Conservation (phyloP, 1,140 invertebrate genomes). For the Drosophila nebulosa region DNA sequence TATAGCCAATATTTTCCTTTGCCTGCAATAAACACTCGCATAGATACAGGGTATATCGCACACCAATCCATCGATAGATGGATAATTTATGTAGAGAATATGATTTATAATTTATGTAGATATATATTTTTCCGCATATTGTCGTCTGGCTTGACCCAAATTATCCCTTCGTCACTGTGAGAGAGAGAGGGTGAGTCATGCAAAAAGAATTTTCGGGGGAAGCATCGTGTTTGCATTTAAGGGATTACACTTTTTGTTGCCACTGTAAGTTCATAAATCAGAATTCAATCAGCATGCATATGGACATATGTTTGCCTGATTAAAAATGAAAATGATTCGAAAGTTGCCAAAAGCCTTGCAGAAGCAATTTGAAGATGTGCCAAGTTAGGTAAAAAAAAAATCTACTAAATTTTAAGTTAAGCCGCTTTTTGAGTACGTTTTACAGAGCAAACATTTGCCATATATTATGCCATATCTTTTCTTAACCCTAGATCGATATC, state of each 20-base stretch:
- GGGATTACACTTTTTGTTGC: slow-evolving; percentile 16
- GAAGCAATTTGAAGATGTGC: not conserved
- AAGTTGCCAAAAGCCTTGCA: not conserved
- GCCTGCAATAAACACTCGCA: too few relatives aligned
- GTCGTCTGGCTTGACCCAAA: slow-evolving; percentile 24
- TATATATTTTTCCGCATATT: slow-evolving; percentile 13
- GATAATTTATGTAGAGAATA: slow-evolving; percentile 14
- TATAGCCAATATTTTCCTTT: too few relatives aligned
- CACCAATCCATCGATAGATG: not conserved
- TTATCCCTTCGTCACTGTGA: slow-evolving; percentile 20
- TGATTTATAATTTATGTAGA: slow-evolving; percentile 15
- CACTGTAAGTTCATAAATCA: slow-evolving; percentile 38
- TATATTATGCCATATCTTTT: too few relatives aligned
- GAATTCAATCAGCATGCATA: slow-evolving; percentile 23
- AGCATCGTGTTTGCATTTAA: not conserved
- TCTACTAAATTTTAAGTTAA: not conserved
- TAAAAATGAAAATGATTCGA: not conserved
- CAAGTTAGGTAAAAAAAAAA: not conserved
- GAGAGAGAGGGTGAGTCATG: slow-evolving; percentile 5
- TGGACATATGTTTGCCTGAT: slow-evolving; percentile 15
- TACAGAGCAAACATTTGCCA: too few relatives aligned
- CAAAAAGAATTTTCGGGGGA: slow-evolving; percentile 9
- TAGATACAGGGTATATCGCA: not conserved
- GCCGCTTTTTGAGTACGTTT: too few relatives aligned
- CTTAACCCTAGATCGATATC: too few relatives aligned